These are phyloP conservation scores for Coelinius sp. DNA, from an alignment of 2,888 invertebrate species.

Conservation along the genomic window DNA sequence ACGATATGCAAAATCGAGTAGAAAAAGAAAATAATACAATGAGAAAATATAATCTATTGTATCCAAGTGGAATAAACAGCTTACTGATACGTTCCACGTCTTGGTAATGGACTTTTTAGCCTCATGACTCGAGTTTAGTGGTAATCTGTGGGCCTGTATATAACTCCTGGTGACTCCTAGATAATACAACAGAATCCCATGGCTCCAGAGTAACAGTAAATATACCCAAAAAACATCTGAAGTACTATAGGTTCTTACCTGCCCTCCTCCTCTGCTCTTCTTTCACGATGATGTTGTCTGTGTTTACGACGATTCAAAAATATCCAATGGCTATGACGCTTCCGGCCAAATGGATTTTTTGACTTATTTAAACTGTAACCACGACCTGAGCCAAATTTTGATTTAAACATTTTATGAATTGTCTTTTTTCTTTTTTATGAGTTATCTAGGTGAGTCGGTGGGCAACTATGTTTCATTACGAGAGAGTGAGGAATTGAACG, in stretches of 20 bases:
- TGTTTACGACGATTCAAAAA: slow-evolving; percentile 4
- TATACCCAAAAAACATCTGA: slow-evolving; percentile 20
- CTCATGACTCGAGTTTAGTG: neutral
- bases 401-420: neutral
- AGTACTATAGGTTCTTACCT: slow-evolving; percentile 20
- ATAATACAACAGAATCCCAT: neutral
- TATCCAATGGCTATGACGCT: neutral
- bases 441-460: neutral
- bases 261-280: neutral
- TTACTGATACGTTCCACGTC: slow-evolving; percentile 17
- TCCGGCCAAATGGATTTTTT: neutral
- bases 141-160: neutral
- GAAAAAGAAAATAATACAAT: neutral
- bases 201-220: slow-evolving; percentile 1
- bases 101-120: slow-evolving; percentile 5
- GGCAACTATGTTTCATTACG: slow-evolving; percentile 16
- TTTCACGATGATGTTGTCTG: slow-evolving; percentile 1
- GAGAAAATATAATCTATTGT: neutral
- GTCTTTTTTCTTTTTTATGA: neutral
- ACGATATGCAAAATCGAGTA: neutral
- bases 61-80: slow-evolving; percentile 13
- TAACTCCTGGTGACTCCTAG: neutral
- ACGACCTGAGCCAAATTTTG: slow-evolving; percentile 10
- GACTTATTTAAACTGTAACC: slow-evolving; percentile 3
- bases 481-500: neutral